Percentiles rank a stretch among this genome's conserved stretches.
Conservation (phyloP, 2,113 vertebrate species). For the Tachysurus fulvidraco region DNA sequence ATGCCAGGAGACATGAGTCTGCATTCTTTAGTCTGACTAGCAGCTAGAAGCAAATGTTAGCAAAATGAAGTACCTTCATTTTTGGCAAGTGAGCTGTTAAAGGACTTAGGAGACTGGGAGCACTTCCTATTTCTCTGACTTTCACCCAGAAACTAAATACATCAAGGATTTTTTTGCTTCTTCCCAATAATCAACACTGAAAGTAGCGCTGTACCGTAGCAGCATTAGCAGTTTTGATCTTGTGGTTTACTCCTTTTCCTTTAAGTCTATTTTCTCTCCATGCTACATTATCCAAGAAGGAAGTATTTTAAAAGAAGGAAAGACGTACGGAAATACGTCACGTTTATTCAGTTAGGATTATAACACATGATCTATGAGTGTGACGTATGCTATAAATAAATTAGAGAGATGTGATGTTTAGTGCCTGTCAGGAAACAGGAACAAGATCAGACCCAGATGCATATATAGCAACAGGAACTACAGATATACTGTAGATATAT, state of each 20-base stretch:
- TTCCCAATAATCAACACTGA: background rate
- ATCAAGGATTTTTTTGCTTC: background rate
- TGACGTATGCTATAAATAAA: background rate
- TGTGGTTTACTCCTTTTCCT: background rate
- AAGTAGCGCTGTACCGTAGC: background rate
- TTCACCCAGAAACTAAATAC: background rate
- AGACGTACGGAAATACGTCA: too few relatives aligned
- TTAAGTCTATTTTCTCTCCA: background rate
- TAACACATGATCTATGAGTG: background rate
- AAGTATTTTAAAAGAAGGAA: background rate
- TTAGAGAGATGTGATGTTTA: background rate
- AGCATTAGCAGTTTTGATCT: background rate
- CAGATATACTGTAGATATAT: too few relatives aligned
- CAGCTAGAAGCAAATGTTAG: background rate
- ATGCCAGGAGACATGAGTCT: conserved; percentile 12
- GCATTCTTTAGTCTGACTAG: background rate
- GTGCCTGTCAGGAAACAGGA: too few relatives aligned
- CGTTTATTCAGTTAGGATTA: too few relatives aligned
- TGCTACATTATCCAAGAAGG: background rate
- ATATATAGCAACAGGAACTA: too few relatives aligned
- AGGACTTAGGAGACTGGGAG: background rate
- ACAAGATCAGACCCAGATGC: too few relatives aligned
- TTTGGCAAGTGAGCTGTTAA: conserved; percentile 1
- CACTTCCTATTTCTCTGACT: background rate
- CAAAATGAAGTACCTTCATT: background rate